Evolutionary conservation across 1,140 invertebrate genomes (phyloP).

Genomic region (Dolichoris vasculosae): DNA sequence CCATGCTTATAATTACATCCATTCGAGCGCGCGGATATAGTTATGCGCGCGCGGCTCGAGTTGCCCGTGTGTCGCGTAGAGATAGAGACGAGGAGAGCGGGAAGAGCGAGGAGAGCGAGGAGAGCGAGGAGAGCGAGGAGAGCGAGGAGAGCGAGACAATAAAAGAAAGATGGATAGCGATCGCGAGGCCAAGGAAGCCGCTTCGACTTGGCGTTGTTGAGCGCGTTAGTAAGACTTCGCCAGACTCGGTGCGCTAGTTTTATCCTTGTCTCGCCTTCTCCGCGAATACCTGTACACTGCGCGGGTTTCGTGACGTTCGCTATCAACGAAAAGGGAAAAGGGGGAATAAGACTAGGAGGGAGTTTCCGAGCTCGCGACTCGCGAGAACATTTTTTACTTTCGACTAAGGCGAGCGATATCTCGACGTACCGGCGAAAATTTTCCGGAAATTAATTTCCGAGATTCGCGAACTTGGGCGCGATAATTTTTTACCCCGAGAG

Average conservation of each 20-base stretch:
- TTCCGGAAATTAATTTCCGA: not conserved
- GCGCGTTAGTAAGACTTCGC: slow-evolving; percentile 64
- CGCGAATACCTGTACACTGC: not conserved
- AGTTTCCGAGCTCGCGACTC: slow-evolving; percentile 22
- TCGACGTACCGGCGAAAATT: not conserved
- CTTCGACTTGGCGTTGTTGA: slow-evolving; percentile 56
- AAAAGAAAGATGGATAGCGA: not conserved
- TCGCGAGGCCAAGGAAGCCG: slow-evolving; percentile 54
- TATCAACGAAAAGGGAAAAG: not conserved
- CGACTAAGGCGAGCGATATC: not conserved
- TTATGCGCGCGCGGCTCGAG: slow-evolving; percentile 6
- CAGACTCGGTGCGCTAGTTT: slow-evolving; percentile 58
- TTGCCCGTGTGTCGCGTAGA: not conserved
- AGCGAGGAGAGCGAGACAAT: not conserved
- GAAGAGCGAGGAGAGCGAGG: not conserved
- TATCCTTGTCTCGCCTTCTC: slow-evolving; percentile 42
- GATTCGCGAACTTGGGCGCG: too few species aligned
- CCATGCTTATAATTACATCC: slow-evolving; percentile 44
- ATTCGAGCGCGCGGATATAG: slow-evolving; percentile 44
- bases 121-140: not conserved
- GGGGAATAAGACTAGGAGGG: not conserved
- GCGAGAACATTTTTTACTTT: slow-evolving; percentile 24
- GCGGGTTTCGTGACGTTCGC: not conserved
- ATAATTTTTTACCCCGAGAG: slow-evolving; percentile 15
- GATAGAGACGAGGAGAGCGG: not conserved